Conservation (phyloP, 2,113 vertebrate species). For the Bothrops jararaca region DNA sequence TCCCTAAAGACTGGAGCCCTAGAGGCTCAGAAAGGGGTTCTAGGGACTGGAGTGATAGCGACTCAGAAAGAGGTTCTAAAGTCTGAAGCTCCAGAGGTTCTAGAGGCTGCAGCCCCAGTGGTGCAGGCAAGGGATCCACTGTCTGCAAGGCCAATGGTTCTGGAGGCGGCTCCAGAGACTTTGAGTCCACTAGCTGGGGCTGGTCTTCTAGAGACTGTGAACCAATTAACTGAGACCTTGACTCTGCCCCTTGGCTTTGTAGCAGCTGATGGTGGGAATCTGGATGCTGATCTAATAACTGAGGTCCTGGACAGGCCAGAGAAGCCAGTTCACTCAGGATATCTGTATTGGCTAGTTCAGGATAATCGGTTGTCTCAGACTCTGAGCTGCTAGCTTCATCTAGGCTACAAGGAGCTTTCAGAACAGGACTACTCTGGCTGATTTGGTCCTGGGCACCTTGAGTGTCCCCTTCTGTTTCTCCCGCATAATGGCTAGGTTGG, state of each 20-base stretch:
- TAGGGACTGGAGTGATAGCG: constrained; percentile 71
- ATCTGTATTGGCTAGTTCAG: constrained; percentile 73
- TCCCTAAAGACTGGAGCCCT: constrained; percentile 70
- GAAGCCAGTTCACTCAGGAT: constrained; percentile 78
- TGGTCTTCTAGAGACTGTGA: constrained; percentile 71
- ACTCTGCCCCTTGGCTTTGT: constrained; percentile 66
- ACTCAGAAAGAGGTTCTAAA: constrained; percentile 63
- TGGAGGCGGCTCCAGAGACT: constrained; percentile 69
- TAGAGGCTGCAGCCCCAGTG: constrained; percentile 60
- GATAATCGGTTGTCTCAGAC: constrained; percentile 67
- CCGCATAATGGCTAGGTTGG: constrained; percentile 27
- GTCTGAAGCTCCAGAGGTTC: constrained; percentile 71
- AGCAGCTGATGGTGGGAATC: constrained; percentile 70
- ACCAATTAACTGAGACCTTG: constrained; percentile 62
- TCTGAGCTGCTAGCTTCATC: constrained; percentile 62
- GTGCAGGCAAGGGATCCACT: constrained; percentile 62
- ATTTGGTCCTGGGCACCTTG: constrained; percentile 62
- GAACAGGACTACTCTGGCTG: constrained; percentile 27
- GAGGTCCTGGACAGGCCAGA: constrained; percentile 72
- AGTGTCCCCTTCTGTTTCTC: constrained; percentile 53
- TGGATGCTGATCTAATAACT: constrained; percentile 67
- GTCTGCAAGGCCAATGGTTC: constrained; percentile 66
- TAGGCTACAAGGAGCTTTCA: constrained; percentile 23
- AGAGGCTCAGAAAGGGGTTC: constrained; percentile 72
- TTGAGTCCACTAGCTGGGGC: constrained; percentile 27